Base-by-base conservation (phyloP, 2,888 invertebrate genomes). In the Oithona nana region DNA sequence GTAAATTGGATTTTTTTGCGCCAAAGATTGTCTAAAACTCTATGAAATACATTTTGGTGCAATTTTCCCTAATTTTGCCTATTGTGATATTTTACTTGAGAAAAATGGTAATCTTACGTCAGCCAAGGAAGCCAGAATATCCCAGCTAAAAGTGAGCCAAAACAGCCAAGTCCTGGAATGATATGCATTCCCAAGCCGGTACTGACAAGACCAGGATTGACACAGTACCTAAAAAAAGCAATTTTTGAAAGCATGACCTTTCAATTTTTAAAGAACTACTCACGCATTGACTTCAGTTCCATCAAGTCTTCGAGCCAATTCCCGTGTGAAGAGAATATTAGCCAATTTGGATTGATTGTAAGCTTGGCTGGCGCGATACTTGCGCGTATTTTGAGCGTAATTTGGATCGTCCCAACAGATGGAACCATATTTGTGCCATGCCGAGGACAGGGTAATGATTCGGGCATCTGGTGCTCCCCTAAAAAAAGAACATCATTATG, bases 211-310 rank as follows among this genome's bases (percentile, higher is more conserved):
- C 60, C 60, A 24, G 60, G 60, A 50, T 60, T 28, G 31, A 60
- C 28, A 28, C 24, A 20, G 26, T 60, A 60, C 16, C 57, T 57
- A n/a, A 6, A 20, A 6, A 52, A 52, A n/a, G n/a, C n/a, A n/a
- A n/a, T n/a, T n/a, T n/a, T n/a, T n/a, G n/a, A n/a, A n/a, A n/a
- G n/a, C n/a, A n/a, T n/a, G n/a, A n/a, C n/a, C n/a, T n/a, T n/a
- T n/a, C n/a, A n/a, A n/a, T n/a, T n/a, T n/a, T n/a, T n/a, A n/a
- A n/a, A n/a, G n/a, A n/a, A n/a, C n/a, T n/a, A n/a, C 68, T 66
- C 75, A 74, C 48, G 71, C 71, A 1, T 71, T 73, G 2, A 77
- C 72, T 24, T 71, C 71, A 2, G 68, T 65, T 70, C 74, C 69
- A 66, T 68, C 57, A 8, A 71, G 66, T 59, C 68, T 65, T 54